phyloP scores from a whole-genome alignment of 2,113 vertebrate species.

The Anguilla rostrata region DNA sequence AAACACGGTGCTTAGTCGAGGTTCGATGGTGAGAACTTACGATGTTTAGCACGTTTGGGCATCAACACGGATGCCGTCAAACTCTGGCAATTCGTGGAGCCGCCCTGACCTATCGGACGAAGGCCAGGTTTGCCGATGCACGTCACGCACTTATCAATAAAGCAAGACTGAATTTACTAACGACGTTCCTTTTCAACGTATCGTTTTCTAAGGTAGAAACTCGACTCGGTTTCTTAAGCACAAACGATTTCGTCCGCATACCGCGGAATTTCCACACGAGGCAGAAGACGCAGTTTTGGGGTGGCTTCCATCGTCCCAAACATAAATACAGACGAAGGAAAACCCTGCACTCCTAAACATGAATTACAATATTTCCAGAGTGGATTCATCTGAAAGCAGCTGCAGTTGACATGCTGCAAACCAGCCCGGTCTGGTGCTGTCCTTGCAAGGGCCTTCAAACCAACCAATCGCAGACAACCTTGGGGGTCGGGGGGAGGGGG shows the following conservation, averaged over 20 bases:
- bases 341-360: constrained; percentile 3
- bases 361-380: background rate
- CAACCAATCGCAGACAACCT: background rate
- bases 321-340: background rate
- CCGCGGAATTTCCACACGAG: constrained; percentile 5
- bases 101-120: no score
- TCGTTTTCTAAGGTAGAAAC: no score
- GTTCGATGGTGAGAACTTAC: no score
- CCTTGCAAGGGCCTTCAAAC: background rate
- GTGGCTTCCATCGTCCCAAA: background rate
- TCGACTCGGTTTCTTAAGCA: background rate
- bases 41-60: no score
- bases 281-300: background rate
- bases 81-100: background rate
- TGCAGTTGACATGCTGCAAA: background rate
- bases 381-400: background rate
- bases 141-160: no score
- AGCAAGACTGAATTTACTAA: no score
- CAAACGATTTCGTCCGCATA: background rate
- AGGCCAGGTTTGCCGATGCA: no score
- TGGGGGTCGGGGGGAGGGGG: background rate
- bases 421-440: no score
- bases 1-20: no score
- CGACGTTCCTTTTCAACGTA: no score
- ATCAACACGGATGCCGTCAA: background rate